A percentile compares a stretch with the other conserved stretches of the same genome.
Evolutionary conservation across 2,113 vertebrate genomes (phyloP).

Genomic region (Canis aureus): DNA sequence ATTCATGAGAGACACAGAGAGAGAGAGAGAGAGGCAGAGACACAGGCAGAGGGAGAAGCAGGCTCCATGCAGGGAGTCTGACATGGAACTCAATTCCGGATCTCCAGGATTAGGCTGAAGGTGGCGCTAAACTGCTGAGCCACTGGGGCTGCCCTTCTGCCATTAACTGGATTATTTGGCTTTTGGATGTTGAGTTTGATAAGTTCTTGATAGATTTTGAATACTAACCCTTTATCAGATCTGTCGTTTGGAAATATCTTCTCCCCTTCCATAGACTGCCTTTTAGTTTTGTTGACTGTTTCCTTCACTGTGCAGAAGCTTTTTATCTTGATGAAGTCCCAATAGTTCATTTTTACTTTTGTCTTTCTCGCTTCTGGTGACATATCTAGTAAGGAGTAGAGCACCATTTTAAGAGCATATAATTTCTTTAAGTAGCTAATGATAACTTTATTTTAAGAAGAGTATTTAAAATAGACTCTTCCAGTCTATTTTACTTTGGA

Average conservation of each 20-base stretch:
- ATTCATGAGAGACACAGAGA: too few relatives aligned
- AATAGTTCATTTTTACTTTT: not conserved
- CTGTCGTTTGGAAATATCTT: not conserved
- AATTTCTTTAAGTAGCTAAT: not conserved
- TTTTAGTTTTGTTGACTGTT: not conserved
- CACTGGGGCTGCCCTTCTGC: too few relatives aligned
- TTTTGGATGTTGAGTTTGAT: not conserved
- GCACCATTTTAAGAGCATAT: not conserved
- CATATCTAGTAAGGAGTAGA: not conserved
- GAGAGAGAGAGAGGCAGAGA: too few relatives aligned
- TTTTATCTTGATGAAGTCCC: not conserved
- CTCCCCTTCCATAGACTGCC: not conserved
- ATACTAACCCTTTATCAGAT: not conserved
- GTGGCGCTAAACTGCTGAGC: too few relatives aligned
- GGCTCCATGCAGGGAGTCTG: too few relatives aligned
- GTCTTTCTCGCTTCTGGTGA: not conserved
- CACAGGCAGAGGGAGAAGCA: too few relatives aligned
- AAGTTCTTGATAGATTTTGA: not conserved
- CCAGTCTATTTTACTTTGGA: not conserved
- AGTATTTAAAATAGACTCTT: not conserved
- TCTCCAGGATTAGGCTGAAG: too few relatives aligned
- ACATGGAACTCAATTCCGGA: too few relatives aligned
- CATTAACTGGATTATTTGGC: not conserved
- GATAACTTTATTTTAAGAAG: not conserved
- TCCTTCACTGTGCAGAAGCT: not conserved